A percentile compares a stretch with the other conserved stretches of the same genome.
Conservation (phyloP, 2,113 vertebrate species). For the Artemisiospiza belli region DNA sequence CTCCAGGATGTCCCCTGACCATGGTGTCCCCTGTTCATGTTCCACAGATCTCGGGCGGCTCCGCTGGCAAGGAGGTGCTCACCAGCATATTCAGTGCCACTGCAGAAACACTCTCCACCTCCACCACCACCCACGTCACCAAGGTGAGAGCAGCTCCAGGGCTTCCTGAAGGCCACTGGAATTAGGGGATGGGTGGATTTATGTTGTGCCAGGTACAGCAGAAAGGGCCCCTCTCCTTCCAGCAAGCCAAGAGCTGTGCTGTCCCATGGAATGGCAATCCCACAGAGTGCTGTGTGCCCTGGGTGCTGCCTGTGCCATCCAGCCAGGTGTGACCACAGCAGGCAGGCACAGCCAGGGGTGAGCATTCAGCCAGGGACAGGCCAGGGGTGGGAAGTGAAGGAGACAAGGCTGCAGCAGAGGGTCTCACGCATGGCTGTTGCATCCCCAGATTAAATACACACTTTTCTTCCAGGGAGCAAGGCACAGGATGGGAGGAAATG, state of each 20-base stretch:
- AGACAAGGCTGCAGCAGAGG: background rate
- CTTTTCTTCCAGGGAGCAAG: background rate
- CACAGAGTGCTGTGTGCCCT: background rate
- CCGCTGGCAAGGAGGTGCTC: constrained; percentile 74
- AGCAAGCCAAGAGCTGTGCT: background rate
- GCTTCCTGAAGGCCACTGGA: background rate
- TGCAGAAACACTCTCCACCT: constrained; percentile 92
- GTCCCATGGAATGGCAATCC: accelerated
- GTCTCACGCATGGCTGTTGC: background rate
- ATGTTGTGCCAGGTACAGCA: background rate
- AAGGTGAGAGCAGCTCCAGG: constrained; percentile 81
- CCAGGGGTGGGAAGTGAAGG: background rate
- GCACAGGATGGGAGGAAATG: background rate
- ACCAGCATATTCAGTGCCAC: constrained; percentile 82
- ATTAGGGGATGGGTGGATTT: background rate
- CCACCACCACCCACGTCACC: constrained; percentile 97
- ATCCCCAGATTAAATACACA: background rate
- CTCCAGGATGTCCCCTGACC: background rate
- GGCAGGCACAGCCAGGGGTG: background rate
- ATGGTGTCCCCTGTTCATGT: background rate
- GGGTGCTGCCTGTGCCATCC: background rate
- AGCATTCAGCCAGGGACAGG: background rate
- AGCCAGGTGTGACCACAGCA: background rate
- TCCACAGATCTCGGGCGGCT: constrained; percentile 66
- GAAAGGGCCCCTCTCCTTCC: background rate